Evolutionary conservation across 92 coral and sea anemone species (phyloP).

Genomic region (Phenganax subtilis): DNA sequence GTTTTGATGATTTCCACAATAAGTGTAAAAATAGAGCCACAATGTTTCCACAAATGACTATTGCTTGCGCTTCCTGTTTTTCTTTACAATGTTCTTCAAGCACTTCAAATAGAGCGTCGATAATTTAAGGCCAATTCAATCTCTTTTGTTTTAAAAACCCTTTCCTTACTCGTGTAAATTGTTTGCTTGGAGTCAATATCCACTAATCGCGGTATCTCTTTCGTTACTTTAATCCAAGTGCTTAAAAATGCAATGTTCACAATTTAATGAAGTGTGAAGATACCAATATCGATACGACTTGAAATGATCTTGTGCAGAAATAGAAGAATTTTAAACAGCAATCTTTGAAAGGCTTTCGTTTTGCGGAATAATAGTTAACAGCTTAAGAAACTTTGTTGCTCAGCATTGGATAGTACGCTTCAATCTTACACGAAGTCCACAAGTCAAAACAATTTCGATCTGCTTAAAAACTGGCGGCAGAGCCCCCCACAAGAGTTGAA

Average conservation of each 20-base stretch:
- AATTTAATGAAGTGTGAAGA: not conserved
- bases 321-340: too few species aligned
- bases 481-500: slow-evolving; percentile 4
- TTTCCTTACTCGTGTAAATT: not conserved
- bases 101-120: not conserved
- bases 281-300: too few species aligned
- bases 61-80: not conserved
- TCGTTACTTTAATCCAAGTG: not conserved
- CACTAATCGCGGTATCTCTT: not conserved
- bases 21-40: not conserved
- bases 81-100: not conserved
- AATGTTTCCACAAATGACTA: too few species aligned
- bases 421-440: too few species aligned
- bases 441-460: too few species aligned
- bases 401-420: too few species aligned
- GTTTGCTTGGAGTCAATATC: not conserved
- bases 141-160: too few species aligned
- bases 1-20: not conserved
- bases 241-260: not conserved
- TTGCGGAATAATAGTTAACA: too few species aligned
- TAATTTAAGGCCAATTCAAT: not conserved
- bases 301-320: too few species aligned
- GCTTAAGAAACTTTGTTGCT: too few species aligned
- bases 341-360: too few species aligned
- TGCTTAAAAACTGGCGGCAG: too few species aligned